Percentiles rank a stretch among this genome's conserved stretches.
These are phyloP conservation scores for Chironomus riparius DNA, from an alignment of 2,888 invertebrate species.

Conservation along the genomic window DNA sequence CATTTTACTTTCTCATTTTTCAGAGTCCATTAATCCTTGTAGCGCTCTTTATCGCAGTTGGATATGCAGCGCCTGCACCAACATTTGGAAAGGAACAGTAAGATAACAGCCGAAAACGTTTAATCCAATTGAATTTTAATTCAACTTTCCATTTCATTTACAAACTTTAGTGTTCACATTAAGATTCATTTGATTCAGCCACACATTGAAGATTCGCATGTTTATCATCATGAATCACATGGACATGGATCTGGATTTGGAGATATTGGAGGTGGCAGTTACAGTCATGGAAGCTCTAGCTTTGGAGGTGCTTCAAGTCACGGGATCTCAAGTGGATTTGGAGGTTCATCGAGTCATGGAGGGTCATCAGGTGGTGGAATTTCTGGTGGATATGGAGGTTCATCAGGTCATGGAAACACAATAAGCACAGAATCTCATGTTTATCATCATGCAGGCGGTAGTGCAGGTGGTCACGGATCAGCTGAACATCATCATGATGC, in stretches of 20 bases:
- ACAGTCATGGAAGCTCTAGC: neutral
- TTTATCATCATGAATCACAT: neutral
- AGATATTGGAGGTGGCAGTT: neutral
- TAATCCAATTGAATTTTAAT: too few species aligned
- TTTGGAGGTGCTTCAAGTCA: neutral
- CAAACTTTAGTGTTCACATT: neutral
- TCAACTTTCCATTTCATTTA: neutral
- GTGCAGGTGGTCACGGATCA: neutral
- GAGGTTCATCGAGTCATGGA: neutral
- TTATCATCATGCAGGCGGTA: neutral
- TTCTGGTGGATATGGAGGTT: neutral
- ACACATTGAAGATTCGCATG: conserved; percentile 14
- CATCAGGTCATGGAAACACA: neutral
- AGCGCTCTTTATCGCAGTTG: neutral
- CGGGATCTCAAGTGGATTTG: too few species aligned
- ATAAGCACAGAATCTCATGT: neutral
- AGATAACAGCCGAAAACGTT: neutral
- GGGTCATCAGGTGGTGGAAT: neutral
- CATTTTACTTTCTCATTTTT: neutral
- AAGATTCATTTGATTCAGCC: conserved; percentile 23
- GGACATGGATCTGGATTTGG: neutral
- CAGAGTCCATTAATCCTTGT: conserved; percentile 19
- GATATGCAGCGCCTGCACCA: neutral
- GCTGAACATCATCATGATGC: neutral
- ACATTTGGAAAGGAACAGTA: conserved; percentile 25